Percentiles rank a stretch among this genome's conserved stretches.
These are phyloP conservation scores for Alethe castanea DNA, from an alignment of 2,113 vertebrate species.

Conservation along the genomic window DNA sequence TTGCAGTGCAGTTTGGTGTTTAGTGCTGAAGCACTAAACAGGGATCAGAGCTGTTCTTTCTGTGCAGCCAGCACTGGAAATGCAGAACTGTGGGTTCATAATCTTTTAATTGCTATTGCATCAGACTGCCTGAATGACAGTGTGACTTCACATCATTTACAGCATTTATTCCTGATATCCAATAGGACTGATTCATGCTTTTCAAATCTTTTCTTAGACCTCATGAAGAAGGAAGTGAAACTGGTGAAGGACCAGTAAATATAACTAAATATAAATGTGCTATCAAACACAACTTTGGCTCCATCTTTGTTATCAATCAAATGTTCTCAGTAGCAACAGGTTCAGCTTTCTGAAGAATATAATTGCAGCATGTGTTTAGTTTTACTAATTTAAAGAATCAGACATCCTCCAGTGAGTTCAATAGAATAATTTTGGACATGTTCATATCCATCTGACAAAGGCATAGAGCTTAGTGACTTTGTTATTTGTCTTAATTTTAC, in stretches of 20 bases:
- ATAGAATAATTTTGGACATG: fast-evolving
- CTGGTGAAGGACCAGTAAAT: neutral
- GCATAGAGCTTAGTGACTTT: neutral
- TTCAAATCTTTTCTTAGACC: neutral
- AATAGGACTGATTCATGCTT: neutral
- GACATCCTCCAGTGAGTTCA: neutral
- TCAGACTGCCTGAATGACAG: neutral
- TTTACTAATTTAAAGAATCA: neutral
- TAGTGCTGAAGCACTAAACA: too few species aligned
- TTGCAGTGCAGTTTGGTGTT: neutral
- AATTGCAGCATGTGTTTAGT: neutral
- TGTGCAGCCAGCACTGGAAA: neutral
- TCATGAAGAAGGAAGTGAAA: neutral
- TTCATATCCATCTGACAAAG: neutral
- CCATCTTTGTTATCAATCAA: neutral
- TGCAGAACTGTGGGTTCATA: neutral
- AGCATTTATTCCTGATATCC: neutral
- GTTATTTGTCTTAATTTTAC: neutral
- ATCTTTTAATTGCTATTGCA: neutral
- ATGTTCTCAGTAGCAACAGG: neutral
- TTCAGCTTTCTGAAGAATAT: neutral
- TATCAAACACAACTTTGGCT: neutral
- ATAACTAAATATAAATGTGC: neutral
- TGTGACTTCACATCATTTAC: neutral
- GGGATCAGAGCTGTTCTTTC: neutral